Conservation (phyloP, 2,888 invertebrate species). For the Cataglyphis altisquamis region DNA sequence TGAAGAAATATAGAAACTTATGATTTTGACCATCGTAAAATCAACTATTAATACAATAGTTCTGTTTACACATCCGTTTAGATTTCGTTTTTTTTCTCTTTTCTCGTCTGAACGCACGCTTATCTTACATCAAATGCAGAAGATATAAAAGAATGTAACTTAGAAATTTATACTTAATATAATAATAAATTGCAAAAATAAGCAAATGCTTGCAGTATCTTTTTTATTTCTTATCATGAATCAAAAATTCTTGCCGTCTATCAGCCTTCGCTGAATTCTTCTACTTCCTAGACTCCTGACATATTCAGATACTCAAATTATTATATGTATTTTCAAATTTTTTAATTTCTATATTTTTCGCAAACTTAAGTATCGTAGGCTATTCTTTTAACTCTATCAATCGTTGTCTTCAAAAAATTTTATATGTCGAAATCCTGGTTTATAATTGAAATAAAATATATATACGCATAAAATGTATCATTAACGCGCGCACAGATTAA, state of each 20-base stretch:
- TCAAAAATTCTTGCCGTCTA: neutral
- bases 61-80: neutral
- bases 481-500: neutral
- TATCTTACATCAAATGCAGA: neutral
- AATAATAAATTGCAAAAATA: neutral
- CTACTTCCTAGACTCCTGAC: neutral
- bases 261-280: neutral
- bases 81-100: neutral
- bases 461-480: neutral
- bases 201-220: neutral
- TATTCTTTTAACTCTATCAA: neutral
- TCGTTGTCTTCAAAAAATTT: neutral
- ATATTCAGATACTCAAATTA: neutral
- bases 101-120: neutral
- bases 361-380: neutral
- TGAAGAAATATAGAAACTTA: neutral
- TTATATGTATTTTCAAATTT: neutral
- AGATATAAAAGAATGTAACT: neutral
- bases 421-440: neutral
- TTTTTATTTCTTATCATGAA: neutral
- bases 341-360: neutral
- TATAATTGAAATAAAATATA: neutral
- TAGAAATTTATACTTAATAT: neutral
- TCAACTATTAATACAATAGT: neutral
- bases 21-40: neutral